Evolutionary conservation across 2,888 invertebrate species (phyloP).

Genomic region (Hanleya hanleyi): DNA sequence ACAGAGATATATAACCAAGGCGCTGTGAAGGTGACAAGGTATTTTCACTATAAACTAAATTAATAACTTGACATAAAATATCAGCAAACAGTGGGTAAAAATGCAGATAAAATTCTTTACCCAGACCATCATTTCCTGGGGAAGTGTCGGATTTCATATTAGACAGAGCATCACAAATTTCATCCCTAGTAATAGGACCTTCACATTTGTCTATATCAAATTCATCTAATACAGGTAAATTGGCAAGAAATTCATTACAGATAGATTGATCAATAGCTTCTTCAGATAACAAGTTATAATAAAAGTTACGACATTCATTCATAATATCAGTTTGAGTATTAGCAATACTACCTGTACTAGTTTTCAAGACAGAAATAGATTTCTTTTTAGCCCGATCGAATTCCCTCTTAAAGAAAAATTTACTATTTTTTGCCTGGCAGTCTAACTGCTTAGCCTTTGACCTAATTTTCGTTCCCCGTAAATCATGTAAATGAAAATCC

Average conservation of each 20-base stretch:
- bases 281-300: not conserved
- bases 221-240: not conserved
- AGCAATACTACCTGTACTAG: not conserved
- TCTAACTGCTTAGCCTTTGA: not conserved
- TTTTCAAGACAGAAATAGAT: not conserved
- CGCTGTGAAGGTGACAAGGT: not conserved
- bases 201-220: not conserved
- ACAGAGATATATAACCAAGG: not conserved
- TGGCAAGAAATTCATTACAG: not conserved
- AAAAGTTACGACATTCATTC: not conserved
- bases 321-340: not conserved
- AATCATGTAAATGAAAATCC: not conserved
- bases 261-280: not conserved
- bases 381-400: not conserved
- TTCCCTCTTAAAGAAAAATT: not conserved
- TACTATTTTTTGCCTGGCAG: not conserved
- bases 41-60: not conserved
- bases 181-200: not conserved
- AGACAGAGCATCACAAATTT: not conserved
- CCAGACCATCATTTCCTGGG: conserved; percentile 21
- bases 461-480: not conserved
- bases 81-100: not conserved
- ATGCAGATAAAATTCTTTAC: conserved; percentile 15
- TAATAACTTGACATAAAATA: not conserved
- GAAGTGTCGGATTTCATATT: conserved; percentile 5